Percentiles rank a stretch among this genome's conserved stretches.
Evolutionary conservation across 2,113 vertebrate genomes (phyloP).

Genomic region (Siphamia tubifer): DNA sequence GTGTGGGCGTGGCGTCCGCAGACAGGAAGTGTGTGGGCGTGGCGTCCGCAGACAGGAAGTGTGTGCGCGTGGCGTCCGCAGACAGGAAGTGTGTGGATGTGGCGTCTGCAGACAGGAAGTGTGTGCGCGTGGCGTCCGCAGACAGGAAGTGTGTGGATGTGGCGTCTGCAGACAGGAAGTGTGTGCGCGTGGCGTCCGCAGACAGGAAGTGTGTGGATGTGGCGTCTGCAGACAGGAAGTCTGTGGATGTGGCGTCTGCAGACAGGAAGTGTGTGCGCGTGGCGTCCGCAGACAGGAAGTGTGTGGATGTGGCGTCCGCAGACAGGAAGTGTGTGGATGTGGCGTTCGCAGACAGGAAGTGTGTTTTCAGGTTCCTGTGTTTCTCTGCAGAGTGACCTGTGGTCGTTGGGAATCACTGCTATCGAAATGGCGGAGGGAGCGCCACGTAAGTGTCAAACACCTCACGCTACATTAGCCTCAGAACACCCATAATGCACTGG

Average conservation of each 20-base stretch:
- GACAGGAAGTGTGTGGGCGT: constrained; percentile 34
- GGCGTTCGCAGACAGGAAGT: constrained; percentile 20
- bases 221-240: neutral
- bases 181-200: constrained; percentile 6
- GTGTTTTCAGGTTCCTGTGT: constrained; percentile 41
- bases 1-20: constrained; percentile 6
- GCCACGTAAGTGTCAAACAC: constrained; percentile 88
- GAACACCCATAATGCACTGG: constrained; percentile 11
- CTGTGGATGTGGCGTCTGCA: constrained; percentile 4
- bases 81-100: constrained; percentile 34
- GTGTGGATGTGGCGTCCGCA: constrained; percentile 3
- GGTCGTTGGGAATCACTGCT: constrained; percentile 97
- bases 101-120: neutral
- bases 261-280: constrained; percentile 34
- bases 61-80: constrained; percentile 6
- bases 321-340: constrained; percentile 2
- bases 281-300: neutral
- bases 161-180: neutral
- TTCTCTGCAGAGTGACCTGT: constrained; percentile 91
- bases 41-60: neutral
- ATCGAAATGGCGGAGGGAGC: constrained; percentile 99
- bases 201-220: constrained; percentile 34
- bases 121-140: constrained; percentile 6
- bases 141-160: constrained; percentile 34
- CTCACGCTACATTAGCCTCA: neutral